Evolutionary conservation across 1,140 invertebrate genomes (phyloP).

Genomic region (Caenorhabditis elegans): DNA sequence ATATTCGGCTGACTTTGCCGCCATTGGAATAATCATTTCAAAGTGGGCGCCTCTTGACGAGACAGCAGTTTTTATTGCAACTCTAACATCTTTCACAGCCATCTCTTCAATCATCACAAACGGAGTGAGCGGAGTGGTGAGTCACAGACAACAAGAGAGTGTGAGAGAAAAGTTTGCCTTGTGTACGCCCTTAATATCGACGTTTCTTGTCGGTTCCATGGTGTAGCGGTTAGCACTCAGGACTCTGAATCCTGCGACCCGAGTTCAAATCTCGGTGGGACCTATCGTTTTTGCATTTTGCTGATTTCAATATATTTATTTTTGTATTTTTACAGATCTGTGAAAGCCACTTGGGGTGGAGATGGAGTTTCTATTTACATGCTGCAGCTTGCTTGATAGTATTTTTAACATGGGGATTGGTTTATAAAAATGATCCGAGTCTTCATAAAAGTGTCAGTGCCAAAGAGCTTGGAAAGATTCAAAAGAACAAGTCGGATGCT

Average conservation of each 20-base stretch:
- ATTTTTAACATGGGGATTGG: slow-evolving; percentile 18
- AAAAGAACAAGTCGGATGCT: neutral
- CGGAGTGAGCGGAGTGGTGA: slow-evolving; percentile 40
- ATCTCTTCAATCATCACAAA: slow-evolving; percentile 39
- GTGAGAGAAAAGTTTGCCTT: neutral
- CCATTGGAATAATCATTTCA: slow-evolving; percentile 38
- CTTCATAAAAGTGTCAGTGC: neutral
- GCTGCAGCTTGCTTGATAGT: slow-evolving; percentile 26
- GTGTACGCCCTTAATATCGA: no score
- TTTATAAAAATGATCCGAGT: slow-evolving; percentile 41
- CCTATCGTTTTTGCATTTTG: neutral
- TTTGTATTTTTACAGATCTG: slow-evolving; percentile 40
- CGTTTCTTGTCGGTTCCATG: slow-evolving; percentile 7
- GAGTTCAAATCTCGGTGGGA: slow-evolving; percentile 30
- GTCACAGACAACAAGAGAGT: neutral
- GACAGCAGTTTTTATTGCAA: slow-evolving; percentile 37
- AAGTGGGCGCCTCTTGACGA: slow-evolving; percentile 46
- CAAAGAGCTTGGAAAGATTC: slow-evolving; percentile 1
- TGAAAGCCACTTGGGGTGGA: slow-evolving; percentile 38
- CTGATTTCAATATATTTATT: no score
- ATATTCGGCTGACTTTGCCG: slow-evolving; percentile 42
- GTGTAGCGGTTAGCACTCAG: slow-evolving; percentile 14
- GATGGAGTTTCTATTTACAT: slow-evolving; percentile 35
- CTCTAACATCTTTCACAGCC: slow-evolving; percentile 42
- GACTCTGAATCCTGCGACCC: slow-evolving; percentile 16